These are phyloP conservation scores for Rhynchotus rufescens DNA, from an alignment of 2,797 vertebrate species.

Conservation along the genomic window DNA sequence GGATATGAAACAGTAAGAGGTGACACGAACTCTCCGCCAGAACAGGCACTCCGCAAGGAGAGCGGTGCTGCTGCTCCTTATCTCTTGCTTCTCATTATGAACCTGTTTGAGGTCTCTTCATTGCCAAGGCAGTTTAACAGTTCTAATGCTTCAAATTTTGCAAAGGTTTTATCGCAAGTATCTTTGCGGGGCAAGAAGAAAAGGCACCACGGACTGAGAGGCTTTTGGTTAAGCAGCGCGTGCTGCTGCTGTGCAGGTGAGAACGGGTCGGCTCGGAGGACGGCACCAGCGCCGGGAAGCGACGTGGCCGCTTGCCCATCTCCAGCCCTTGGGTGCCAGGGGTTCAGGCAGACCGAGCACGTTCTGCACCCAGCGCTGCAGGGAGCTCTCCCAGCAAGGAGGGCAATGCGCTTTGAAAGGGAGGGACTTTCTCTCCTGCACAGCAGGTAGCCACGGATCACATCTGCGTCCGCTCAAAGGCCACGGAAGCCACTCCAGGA, in stretches of 20 bases:
- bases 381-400: not conserved
- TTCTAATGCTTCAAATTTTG: slow-evolving; percentile 57
- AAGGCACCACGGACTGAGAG: not conserved
- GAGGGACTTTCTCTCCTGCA: not conserved
- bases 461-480: not conserved
- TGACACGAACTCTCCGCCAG: slow-evolving; percentile 45
- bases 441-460: not conserved
- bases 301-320: not conserved
- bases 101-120: slow-evolving; percentile 51
- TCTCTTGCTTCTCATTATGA: slow-evolving; percentile 69
- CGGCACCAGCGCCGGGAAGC: not conserved
- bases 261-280: not conserved
- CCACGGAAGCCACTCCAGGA: not conserved
- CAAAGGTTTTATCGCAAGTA: slow-evolving; percentile 69
- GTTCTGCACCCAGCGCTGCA: not conserved
- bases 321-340: not conserved
- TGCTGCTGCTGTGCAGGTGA: not conserved
- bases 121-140: slow-evolving; percentile 35
- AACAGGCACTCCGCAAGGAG: slow-evolving; percentile 52
- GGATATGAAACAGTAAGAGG: slow-evolving; percentile 42
- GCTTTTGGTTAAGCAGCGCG: slow-evolving; percentile 28
- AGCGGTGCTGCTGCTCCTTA: slow-evolving; percentile 67
- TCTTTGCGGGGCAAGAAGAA: not conserved
- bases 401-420: not conserved
- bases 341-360: not conserved